Percentiles rank a stretch among this genome's conserved stretches.
phyloP scores from a whole-genome alignment of 2,888 invertebrate genomes.

The Tanypteryx hageni region DNA sequence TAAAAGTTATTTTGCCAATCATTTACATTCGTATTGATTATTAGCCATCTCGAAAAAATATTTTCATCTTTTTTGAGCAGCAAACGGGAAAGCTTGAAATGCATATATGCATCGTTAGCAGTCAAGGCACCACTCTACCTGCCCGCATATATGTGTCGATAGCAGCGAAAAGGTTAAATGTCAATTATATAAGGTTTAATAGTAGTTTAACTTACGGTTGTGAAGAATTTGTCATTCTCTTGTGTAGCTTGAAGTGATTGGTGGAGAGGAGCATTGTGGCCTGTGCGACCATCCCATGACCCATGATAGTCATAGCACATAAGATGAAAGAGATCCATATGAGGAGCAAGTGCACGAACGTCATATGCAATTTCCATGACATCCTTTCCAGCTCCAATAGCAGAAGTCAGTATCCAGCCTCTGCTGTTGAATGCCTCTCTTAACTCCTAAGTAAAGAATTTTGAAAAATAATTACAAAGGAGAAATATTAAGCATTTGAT shows the following conservation, averaged over 20 bases:
- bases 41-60: too few relatives aligned
- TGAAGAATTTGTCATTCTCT: slow-evolving; percentile 69
- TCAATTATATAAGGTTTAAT: too few relatives aligned
- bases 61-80: too few relatives aligned
- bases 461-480: background rate
- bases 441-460: slow-evolving; percentile 79
- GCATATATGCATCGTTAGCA: too few relatives aligned
- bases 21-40: too few relatives aligned
- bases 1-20: too few relatives aligned
- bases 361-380: slow-evolving; percentile 89
- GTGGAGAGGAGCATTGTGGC: slow-evolving; percentile 87
- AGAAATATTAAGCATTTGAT: background rate
- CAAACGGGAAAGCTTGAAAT: too few relatives aligned
- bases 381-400: slow-evolving; percentile 86
- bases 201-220: slow-evolving; percentile 70
- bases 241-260: slow-evolving; percentile 68
- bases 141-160: too few relatives aligned
- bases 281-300: slow-evolving; percentile 86
- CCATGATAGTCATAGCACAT: slow-evolving; percentile 96
- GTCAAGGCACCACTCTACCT: too few relatives aligned
- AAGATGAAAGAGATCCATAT: slow-evolving; percentile 82
- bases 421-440: slow-evolving; percentile 83
- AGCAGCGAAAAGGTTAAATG: too few relatives aligned
- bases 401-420: slow-evolving; percentile 86
- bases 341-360: slow-evolving; percentile 79